A percentile compares a stretch with the other conserved stretches of the same genome.
These are phyloP conservation scores for Rhea pennata DNA, from an alignment of 2,113 vertebrate genomes.

Conservation along the genomic window DNA sequence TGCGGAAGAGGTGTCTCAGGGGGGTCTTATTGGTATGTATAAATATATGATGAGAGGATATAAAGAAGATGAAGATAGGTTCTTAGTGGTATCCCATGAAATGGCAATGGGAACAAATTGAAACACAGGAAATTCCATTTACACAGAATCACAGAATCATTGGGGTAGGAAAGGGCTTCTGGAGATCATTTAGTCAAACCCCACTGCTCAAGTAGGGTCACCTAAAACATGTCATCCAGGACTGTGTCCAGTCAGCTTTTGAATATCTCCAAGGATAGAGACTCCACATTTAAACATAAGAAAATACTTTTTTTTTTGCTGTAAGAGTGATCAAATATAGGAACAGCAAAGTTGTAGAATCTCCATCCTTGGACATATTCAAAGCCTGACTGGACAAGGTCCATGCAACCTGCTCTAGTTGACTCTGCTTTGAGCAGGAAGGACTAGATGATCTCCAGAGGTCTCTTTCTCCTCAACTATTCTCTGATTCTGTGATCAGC, in stretches of 20 bases:
- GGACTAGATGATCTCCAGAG: not conserved
- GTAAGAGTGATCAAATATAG: not conserved
- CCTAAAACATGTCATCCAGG: too few relatives aligned
- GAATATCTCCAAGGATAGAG: too few relatives aligned
- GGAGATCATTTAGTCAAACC: too few relatives aligned
- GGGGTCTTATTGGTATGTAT: too few relatives aligned
- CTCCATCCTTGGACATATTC: not conserved
- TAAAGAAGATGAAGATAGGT: not conserved
- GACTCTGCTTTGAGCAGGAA: not conserved
- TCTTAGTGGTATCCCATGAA: not conserved
- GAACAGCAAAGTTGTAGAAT: not conserved
- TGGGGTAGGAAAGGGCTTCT: too few relatives aligned
- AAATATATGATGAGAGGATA: not conserved
- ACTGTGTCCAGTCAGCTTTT: too few relatives aligned
- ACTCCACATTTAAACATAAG: too few relatives aligned
- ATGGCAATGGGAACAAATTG: not conserved
- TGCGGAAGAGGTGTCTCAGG: not conserved
- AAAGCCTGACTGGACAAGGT: not conserved
- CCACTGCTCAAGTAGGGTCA: too few relatives aligned
- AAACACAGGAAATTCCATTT: not conserved
- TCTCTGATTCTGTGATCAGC: not conserved
- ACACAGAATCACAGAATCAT: not conserved
- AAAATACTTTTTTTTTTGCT: too few relatives aligned
- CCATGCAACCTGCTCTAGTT: not conserved
- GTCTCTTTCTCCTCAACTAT: not conserved